Evolutionary conservation across 2,113 vertebrate species (phyloP), one percentile per base, ranked within the genome.

Genomic region (Gadus chalcogrammus): DNA sequence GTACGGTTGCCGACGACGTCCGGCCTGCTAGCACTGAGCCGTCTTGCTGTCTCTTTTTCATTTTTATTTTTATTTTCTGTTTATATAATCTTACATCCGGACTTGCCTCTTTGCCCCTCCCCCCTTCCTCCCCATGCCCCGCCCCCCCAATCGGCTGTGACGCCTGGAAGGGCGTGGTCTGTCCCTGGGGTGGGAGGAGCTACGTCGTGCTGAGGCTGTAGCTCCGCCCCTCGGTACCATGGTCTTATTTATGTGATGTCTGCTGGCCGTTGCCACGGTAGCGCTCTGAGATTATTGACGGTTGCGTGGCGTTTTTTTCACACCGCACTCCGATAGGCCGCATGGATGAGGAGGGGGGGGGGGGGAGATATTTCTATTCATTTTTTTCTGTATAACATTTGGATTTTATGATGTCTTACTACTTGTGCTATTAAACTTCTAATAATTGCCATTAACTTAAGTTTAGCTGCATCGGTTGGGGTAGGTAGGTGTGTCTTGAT

Each of bases 211-310:
- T 16, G 53, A 55, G 5, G 53, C 5, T 13, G 53, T 12, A 12
- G 12, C 12, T 12, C 53, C 55, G 2, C 20, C 16, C 64, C 20
- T 22, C 42, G 28, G 35, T 70, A 58, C 63, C n/a, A 74, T 79
- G 63, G 78, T 78, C 18, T 85, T 90, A 90, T 90, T 91, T 91
- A 90, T 89, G 88, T 86, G 63, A 74, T 69, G 78, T 60, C 61
- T 5, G 42, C 71, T 66, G 60, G 35, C 48, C 8, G 8, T 53
- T 17, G 20, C 15, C 17, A 38, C 64, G 42, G 8, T 48, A 9
- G 42, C 42, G 42, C 42, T 13, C 42, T 48, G 9, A 48, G 42
- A 48, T 9, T 48, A 48, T 13, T 48, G 42, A 48, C 9, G 9
- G 42, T 48, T 11, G 42, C 42, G 15, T 61, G 68, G 0, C 65